phyloP scores from a whole-genome alignment of 2,113 vertebrate species.

The Leptocoma aspasia region DNA sequence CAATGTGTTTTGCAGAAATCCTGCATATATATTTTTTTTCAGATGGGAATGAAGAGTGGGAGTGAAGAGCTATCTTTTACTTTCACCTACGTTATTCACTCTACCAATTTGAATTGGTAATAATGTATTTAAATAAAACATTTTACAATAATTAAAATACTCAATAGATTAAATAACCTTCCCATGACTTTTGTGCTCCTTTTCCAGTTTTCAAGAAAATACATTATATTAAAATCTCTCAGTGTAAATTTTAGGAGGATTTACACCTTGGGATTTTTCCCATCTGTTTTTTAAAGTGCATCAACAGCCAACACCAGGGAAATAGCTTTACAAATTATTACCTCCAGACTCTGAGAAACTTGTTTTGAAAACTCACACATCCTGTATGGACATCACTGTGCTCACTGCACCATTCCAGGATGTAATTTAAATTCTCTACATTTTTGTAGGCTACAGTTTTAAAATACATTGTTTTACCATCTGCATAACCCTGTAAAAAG shows the following conservation, averaged over 20 bases:
- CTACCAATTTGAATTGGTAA: not conserved
- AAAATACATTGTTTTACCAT: constrained; percentile 43
- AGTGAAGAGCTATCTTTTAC: not conserved
- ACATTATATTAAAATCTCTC: constrained; percentile 20
- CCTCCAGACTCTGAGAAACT: constrained; percentile 51
- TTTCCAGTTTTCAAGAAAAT: constrained; percentile 15
- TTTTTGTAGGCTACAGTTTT: constrained; percentile 48
- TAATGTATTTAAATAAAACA: constrained; percentile 12
- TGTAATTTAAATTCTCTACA: constrained; percentile 61
- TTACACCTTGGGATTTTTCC: constrained; percentile 50
- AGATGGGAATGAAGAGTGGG: not conserved
- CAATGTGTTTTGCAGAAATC: not conserved
- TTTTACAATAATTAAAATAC: constrained; percentile 36
- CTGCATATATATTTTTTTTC: not conserved
- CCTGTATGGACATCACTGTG: constrained; percentile 11
- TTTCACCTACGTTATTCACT: not conserved
- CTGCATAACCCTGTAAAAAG: constrained; percentile 32
- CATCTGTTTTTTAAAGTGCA: constrained; percentile 53
- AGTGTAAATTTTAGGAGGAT: constrained; percentile 55
- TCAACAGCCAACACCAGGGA: constrained; percentile 13
- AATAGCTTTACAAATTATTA: constrained; percentile 56
- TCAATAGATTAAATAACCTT: constrained; percentile 31
- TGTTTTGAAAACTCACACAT: constrained; percentile 49
- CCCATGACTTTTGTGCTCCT: not conserved
- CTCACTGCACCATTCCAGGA: constrained; percentile 45